Evolutionary conservation across 2,113 vertebrate species (phyloP).

Genomic region (Cygnus buccinator): DNA sequence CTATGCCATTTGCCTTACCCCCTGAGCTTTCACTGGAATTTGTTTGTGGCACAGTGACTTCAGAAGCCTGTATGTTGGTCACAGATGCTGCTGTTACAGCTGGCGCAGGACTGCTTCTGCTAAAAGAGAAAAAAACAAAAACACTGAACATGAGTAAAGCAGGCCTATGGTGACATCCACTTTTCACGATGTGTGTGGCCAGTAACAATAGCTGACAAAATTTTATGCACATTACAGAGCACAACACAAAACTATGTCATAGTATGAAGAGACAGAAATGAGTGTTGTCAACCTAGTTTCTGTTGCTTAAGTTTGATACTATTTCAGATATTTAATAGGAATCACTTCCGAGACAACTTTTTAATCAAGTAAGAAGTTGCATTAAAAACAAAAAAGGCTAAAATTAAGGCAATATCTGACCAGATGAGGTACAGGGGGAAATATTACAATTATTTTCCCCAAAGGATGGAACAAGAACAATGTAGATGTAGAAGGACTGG

Average conservation of each 20-base stretch:
- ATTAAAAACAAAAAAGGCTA: neutral
- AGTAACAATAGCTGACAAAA: neutral
- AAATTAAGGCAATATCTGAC: neutral
- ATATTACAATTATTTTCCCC: neutral
- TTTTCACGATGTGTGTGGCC: neutral
- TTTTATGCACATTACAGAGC: neutral
- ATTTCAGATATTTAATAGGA: neutral
- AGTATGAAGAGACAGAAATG: neutral
- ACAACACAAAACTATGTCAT: neutral
- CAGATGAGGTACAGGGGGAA: neutral
- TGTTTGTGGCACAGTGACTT: slow-evolving; percentile 80
- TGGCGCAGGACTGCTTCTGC: slow-evolving; percentile 84
- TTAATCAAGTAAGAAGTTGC: neutral
- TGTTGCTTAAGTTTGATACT: neutral
- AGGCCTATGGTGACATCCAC: neutral
- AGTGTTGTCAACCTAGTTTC: too few species aligned
- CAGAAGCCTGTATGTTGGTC: slow-evolving; percentile 81
- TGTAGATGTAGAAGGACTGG: neutral
- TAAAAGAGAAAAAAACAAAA: slow-evolving; percentile 21
- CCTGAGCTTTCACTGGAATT: slow-evolving; percentile 84
- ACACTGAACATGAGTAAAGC: neutral
- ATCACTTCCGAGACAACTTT: neutral
- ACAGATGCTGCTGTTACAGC: slow-evolving; percentile 83
- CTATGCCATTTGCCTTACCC: slow-evolving; percentile 71
- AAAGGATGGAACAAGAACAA: neutral